phyloP scores from a whole-genome alignment of 2,797 vertebrate species.

The Linurgus olivaceus region DNA sequence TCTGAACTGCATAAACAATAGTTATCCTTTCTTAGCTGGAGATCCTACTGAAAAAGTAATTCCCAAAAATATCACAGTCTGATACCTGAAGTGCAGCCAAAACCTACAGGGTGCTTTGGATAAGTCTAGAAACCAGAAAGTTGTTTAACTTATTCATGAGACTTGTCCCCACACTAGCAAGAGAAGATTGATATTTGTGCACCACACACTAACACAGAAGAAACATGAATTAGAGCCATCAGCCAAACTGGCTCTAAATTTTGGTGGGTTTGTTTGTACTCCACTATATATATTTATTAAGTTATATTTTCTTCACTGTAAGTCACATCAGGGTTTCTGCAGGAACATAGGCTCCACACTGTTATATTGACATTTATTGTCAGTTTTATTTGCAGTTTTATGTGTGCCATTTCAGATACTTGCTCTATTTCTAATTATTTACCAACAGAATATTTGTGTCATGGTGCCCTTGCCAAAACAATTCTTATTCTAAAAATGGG shows the following conservation, averaged over 20 bases:
- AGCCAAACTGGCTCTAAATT: background rate
- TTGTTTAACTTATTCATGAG: background rate
- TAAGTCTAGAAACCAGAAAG: background rate
- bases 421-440: background rate
- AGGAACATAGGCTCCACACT: background rate
- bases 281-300: background rate
- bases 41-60: background rate
- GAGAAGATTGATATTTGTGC: background rate
- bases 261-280: background rate
- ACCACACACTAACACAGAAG: background rate
- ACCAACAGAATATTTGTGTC: background rate
- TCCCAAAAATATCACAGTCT: background rate
- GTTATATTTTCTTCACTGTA: background rate
- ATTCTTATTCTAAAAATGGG: background rate
- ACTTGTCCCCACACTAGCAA: background rate
- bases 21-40: background rate
- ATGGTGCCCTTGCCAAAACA: background rate
- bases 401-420: background rate
- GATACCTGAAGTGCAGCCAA: background rate
- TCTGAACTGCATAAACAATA: background rate
- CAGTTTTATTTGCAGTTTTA: slow-evolving; percentile 29
- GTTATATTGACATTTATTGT: background rate
- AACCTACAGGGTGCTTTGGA: background rate
- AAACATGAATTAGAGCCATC: background rate
- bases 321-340: background rate